A percentile compares a stretch with the other conserved stretches of the same genome.
Conservation (phyloP, 2,113 vertebrate genomes). For the Agapornis roseicollis region DNA sequence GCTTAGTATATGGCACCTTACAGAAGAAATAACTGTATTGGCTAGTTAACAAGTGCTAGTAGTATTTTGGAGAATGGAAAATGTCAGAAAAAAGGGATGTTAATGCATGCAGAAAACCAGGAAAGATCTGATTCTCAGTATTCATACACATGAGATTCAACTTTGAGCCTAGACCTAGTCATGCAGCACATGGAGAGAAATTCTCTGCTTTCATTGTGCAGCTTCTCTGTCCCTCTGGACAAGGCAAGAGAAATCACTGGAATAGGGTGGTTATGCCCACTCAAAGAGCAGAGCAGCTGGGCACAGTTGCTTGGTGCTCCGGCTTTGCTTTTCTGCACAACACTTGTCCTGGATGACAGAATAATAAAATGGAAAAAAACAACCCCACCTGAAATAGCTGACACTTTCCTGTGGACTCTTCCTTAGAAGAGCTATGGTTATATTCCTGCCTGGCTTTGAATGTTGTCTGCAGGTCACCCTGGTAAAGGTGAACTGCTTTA, state of each 20-base stretch:
- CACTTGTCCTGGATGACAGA: background rate
- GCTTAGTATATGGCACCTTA: background rate
- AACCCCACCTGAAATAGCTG: background rate
- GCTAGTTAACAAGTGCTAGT: background rate
- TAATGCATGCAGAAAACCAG: background rate
- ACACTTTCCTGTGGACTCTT: background rate
- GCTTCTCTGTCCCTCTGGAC: background rate
- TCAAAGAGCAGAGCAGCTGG: background rate
- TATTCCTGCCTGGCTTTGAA: background rate
- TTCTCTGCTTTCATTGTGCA: background rate
- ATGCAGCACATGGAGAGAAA: background rate
- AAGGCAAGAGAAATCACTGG: background rate
- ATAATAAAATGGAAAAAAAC: background rate
- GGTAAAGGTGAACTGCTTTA: background rate
- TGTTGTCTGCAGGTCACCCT: background rate
- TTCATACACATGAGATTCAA: background rate
- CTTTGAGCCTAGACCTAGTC: background rate
- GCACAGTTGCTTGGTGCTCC: background rate
- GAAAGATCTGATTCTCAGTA: background rate
- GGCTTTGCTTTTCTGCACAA: background rate
- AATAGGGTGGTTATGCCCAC: fast-evolving
- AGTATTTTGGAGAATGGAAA: background rate
- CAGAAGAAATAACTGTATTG: background rate
- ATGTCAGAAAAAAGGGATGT: background rate
- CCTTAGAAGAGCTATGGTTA: background rate